phyloP scores from a whole-genome alignment of 2,797 vertebrate species.

The Argya squamiceps region DNA sequence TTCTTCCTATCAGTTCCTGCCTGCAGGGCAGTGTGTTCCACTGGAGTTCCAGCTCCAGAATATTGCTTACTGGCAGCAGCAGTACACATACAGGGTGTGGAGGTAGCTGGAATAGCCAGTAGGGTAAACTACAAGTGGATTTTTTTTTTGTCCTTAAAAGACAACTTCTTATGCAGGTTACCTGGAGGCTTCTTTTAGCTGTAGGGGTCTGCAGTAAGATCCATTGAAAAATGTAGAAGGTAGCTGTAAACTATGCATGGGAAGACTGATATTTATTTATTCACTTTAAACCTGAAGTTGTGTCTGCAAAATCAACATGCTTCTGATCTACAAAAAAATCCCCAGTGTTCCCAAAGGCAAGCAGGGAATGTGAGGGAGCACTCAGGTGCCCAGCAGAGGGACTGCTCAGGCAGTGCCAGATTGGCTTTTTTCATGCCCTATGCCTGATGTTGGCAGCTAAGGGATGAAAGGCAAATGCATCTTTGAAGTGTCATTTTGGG shows the following conservation, averaged over 20 bases:
- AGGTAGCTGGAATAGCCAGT: background rate
- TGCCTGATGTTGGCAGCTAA: background rate
- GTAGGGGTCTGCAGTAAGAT: background rate
- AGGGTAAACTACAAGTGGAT: background rate
- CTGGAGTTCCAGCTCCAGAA: background rate
- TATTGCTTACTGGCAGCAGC: background rate
- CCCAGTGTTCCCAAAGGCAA: background rate
- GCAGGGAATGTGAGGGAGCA: background rate
- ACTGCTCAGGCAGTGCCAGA: background rate
- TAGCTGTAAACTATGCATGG: background rate
- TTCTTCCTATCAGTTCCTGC: background rate
- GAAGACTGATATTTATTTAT: background rate
- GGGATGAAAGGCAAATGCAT: background rate
- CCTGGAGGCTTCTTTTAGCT: background rate
- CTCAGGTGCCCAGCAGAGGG: background rate
- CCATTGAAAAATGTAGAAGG: background rate
- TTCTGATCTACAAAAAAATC: background rate
- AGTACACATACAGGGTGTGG: rapidly evolving
- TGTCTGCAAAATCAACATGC: background rate
- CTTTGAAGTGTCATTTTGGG: background rate
- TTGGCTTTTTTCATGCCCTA: background rate
- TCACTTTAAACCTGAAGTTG: background rate
- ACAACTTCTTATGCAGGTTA: background rate
- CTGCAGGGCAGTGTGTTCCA: background rate
- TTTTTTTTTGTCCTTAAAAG: background rate